Percentiles rank a stretch among this genome's conserved stretches.
Conservation (phyloP, 2,888 invertebrate genomes). For the Oxyteleia sp. region DNA sequence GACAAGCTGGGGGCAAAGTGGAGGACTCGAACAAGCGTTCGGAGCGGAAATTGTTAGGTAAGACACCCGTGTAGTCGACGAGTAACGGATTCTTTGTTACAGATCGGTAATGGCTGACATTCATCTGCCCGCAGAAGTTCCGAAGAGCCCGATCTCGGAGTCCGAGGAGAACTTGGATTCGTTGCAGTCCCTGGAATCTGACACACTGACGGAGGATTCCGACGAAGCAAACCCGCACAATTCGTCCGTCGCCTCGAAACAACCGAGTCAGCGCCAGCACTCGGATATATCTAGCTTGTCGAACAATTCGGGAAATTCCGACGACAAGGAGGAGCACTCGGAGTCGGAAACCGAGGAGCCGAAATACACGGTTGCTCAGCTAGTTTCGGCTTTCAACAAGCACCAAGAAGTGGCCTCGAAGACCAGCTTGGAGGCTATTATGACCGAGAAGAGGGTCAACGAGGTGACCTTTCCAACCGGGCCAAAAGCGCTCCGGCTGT, state of each 20-base stretch:
- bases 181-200: slow-evolving; percentile 85
- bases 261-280: slow-evolving; percentile 82
- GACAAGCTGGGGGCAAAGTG: neutral
- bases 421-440: slow-evolving; percentile 87
- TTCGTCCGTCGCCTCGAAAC: no score
- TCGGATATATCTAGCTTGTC: slow-evolving; percentile 84
- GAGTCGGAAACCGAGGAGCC: slow-evolving; percentile 87
- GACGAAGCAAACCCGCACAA: no score
- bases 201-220: no score
- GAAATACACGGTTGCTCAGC: slow-evolving; percentile 88
- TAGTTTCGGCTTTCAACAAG: slow-evolving; percentile 88
- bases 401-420: slow-evolving; percentile 88
- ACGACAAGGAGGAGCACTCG: slow-evolving; percentile 85
- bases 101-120: no score
- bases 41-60: slow-evolving; percentile 63
- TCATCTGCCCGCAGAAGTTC: slow-evolving; percentile 61
- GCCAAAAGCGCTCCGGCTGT: slow-evolving; percentile 87
- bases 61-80: no score
- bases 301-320: slow-evolving; percentile 83
- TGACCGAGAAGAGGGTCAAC: slow-evolving; percentile 84
- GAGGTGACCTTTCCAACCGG: slow-evolving; percentile 87
- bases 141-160: slow-evolving; percentile 77
- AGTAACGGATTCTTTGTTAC: no score
- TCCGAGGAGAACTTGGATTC: slow-evolving; percentile 85
- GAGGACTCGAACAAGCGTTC: slow-evolving; percentile 14